Evolutionary conservation across 1,140 invertebrate species (phyloP), one percentile per base, ranked within the genome.

Genomic region (Bombus haemorrhoidalis): DNA sequence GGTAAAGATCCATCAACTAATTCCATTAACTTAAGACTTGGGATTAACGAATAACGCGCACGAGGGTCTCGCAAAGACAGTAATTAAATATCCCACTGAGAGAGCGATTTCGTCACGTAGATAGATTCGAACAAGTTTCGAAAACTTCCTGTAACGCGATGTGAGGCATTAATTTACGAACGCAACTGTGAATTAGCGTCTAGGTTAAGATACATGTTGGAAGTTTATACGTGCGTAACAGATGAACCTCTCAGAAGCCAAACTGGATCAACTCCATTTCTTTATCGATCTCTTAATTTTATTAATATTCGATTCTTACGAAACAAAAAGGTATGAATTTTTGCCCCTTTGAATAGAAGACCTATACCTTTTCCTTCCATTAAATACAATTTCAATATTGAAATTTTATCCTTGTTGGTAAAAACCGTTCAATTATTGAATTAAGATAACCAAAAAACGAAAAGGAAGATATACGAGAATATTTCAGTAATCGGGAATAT

Each of bases 11-110:
- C 87, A 82, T 87, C 82, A 89, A 90, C 85, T 89, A 90, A 90
- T 90, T 89, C 81, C 83, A 89, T 89, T 90, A 90, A 78, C 83
- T 88, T 86, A 80, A 81, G 83, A 71, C 72, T 76, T 72, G 32
- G 74, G 78, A 85, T 87, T 89, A 87, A 87, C 66, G 86, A 86
- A 86, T 77, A 79, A 85, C 78, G 86, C 28, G 80, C 53, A 57
- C 25, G 41, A 57, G 41, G 28, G 62, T 69, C 76, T 47, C 43
- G 66, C 71, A 81, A 88, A 83, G 83, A 83, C 71, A 53, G 86
- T 86, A 86, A 89, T 89, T 83, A 86, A 86, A 88, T 62, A 83
- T 69, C 66, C 41, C 3, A 57, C 28, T 32, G 41, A 4, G 13
- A 47, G 32, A 37, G 15, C 34, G 72, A 66, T 39, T 64, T 62